Base-by-base conservation (phyloP, 92 coral and sea anemone genomes). In the Virgularia gustaviana region DNA sequence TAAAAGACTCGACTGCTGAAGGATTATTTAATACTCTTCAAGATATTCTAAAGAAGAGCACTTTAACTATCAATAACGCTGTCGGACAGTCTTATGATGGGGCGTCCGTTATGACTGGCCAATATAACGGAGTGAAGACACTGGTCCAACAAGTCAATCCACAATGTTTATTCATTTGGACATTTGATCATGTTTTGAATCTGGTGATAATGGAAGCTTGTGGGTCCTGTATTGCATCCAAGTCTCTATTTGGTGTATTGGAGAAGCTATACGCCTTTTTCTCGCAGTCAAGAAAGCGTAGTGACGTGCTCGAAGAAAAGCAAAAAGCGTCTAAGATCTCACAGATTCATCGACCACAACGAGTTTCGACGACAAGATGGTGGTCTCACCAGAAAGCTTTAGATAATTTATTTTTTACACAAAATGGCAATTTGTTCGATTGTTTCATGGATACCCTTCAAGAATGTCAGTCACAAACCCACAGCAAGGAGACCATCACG, bases 221-320 rank as follows among this genome's bases (percentile, higher is more conserved):
- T 20, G 51, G 51, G 19, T 43, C 51, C 51, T 43, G 16, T 13
- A 43, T 43, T 43, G 51, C 51, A 43, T 43, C 51, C 16, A 43
- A 43, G 19, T 43, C 51, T 20, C 51, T 43, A 20, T 43, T 43
- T 43, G 51, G 51, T 43, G 51, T 43, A 43, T 43, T 43, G 19
- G 51, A 43, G 51, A 43, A 43, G 19, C 51, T 43, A 43, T 43
- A 43, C 63, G 85, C 97, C 95, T 79, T 84, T 87, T 63, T 85
- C 95, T 3, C 83, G 85, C 0, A 90, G 90, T n/a, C 95, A 88
- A 65, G 95, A 81, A 2, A 94, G 85, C 52, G 95, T 72, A 49
- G 85, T 19, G 59, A 52, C 59, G 18, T 52, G 8, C 59, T 52
- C 18, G 59, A 52, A 19, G 59, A 52, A 19, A 52, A 52, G 59